Conservation (phyloP, 1,140 invertebrate species). For the Arctopsyche grandis region DNA sequence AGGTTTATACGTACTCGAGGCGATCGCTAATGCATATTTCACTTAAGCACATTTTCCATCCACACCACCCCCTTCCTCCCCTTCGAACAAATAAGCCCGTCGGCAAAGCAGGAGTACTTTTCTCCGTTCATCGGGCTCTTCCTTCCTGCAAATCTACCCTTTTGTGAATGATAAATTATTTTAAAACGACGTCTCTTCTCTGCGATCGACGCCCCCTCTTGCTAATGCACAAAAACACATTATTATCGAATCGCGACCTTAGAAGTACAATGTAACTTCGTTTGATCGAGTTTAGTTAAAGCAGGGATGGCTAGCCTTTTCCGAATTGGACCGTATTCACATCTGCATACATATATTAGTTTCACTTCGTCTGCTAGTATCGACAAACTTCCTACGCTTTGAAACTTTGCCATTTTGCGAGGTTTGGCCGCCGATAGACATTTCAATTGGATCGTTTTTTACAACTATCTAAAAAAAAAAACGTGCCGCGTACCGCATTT, state of each 20-base stretch:
- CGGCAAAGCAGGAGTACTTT: conserved; percentile 33
- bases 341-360: too few relatives aligned
- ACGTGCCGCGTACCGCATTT: too few relatives aligned
- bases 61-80: neutral
- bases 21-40: conserved; percentile 46
- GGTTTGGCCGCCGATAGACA: too few relatives aligned
- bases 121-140: conserved; percentile 40
- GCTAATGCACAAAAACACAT: conserved; percentile 38
- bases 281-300: too few relatives aligned
- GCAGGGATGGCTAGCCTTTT: too few relatives aligned
- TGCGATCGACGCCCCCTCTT: neutral
- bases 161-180: conserved; percentile 47
- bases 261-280: too few relatives aligned
- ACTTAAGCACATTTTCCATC: conserved; percentile 31
- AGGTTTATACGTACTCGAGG: neutral
- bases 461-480: too few relatives aligned
- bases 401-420: too few relatives aligned
- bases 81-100: conserved; percentile 40
- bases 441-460: too few relatives aligned
- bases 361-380: too few relatives aligned
- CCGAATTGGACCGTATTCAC: too few relatives aligned
- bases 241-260: neutral
- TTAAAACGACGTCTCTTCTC: conserved; percentile 34
- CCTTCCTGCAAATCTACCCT: conserved; percentile 41
- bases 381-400: too few relatives aligned